These are phyloP conservation scores for Rhorus exstirpatorius DNA, from an alignment of 2,888 invertebrate species.

Conservation along the genomic window DNA sequence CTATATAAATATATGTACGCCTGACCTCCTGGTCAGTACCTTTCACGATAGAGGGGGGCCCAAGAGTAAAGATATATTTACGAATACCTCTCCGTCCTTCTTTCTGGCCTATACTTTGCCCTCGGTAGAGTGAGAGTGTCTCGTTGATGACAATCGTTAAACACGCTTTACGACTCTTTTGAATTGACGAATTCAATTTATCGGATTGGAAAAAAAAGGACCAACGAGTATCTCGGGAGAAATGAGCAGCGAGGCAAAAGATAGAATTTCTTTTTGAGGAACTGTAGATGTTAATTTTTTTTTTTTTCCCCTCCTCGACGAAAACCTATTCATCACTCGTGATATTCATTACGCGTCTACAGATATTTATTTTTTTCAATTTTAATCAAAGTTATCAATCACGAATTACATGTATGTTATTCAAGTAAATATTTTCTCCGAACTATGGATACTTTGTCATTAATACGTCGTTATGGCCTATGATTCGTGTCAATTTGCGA, in stretches of 20 bases:
- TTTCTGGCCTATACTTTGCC: conserved; percentile 70
- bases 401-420: neutral
- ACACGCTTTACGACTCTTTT: conserved; percentile 26
- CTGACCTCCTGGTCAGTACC: conserved; percentile 77
- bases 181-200: conserved; percentile 43
- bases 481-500: neutral
- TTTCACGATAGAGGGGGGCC: conserved; percentile 61
- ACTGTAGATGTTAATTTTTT: too few relatives aligned
- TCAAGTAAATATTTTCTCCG: neutral
- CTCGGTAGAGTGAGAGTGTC: conserved; percentile 16
- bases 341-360: too few relatives aligned
- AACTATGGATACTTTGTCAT: conserved; percentile 1
- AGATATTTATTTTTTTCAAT: too few relatives aligned
- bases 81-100: conserved; percentile 60
- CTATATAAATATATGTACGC: too few relatives aligned
- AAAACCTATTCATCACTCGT: too few relatives aligned
- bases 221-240: neutral
- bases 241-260: neutral
- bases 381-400: neutral
- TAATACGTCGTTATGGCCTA: neutral
- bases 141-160: conserved; percentile 28
- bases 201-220: neutral
- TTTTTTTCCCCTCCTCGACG: too few relatives aligned
- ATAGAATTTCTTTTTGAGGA: too few relatives aligned
- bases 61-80: conserved; percentile 36